Base-by-base conservation (phyloP, 35 echinoderm and acorn worm genomes). In the Strongylocentrotus purpuratus region DNA sequence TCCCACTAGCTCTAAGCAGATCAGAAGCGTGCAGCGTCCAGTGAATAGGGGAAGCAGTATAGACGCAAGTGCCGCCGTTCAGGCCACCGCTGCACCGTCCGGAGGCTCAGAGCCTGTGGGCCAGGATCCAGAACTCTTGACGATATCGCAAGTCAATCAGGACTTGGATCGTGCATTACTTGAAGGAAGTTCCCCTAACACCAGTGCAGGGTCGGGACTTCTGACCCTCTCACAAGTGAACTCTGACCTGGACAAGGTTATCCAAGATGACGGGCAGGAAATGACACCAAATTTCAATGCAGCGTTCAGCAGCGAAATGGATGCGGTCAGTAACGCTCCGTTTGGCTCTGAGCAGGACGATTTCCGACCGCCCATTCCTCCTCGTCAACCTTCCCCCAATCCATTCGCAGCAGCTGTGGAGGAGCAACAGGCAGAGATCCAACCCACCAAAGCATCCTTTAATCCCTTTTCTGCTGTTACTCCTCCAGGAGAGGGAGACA, bases 311-410 rank as follows among this genome's bases (percentile, higher is more conserved):
- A 58, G 48, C 13, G 91, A 93, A 32, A 55, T 93, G 91, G 91
- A 93, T 22, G n/a, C 91, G 2, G 31, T 93, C 46, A 93, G 31
- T 58, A 33, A 93, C 4, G 88, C 35, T 32, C 41, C 58, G 60
- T 33, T 85, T 25, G 25, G 28, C 33, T 31, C 17, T 17, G 20
- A 45, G 61, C 18, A 48, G 31, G 86, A 88, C 35, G 61, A 93
- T 2, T 95, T 33, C 32, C 61, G 48, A 61, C 96, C 96, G 12
- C 94, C 95, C 31, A 46, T 96, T 47, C 97, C 95, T 17, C 95
- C 85, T 14, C 96, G 97, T 31, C 97, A 98, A 94, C 95, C 96
- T 46, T 99, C 98, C 1, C 98, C 98, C 1, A 99, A 99, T 78
- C 98, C 98, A 41, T 99, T 99, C 71, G 92, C 95, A 15, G 94